Percentiles rank a stretch among this genome's conserved stretches.
These are phyloP conservation scores for Megastigmus dorsalis DNA, from an alignment of 2,888 invertebrate genomes.

Conservation along the genomic window DNA sequence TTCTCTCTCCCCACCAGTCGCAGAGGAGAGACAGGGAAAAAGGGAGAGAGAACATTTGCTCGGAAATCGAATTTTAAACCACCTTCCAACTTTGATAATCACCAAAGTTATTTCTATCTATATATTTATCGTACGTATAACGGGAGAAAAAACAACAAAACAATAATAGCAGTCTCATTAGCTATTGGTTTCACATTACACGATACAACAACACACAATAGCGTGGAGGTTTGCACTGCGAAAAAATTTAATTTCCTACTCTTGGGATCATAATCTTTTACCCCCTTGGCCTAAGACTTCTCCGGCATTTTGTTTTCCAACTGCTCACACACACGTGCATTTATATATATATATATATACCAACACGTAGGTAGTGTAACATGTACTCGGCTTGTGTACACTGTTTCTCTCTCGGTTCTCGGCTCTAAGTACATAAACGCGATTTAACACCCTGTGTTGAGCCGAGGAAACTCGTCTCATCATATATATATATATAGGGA, in stretches of 20 bases:
- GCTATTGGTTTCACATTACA: no score
- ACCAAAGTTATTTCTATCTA: no score
- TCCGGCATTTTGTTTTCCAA: conserved; percentile 10
- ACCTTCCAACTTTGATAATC: neutral
- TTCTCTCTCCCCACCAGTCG: neutral
- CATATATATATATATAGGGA: no score
- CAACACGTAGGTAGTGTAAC: no score
- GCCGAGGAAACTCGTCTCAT: conserved; percentile 7
- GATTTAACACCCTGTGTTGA: conserved; percentile 30
- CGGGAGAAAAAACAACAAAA: neutral
- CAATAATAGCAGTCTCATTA: no score
- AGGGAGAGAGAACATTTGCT: neutral
- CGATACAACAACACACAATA: no score
- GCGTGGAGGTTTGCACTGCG: no score
- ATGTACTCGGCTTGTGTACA: neutral
- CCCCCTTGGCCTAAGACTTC: neutral
- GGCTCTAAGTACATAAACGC: conserved; percentile 21
- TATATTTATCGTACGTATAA: no score
- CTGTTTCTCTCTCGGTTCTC: conserved; percentile 13
- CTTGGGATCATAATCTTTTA: conserved; percentile 7
- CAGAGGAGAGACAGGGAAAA: no score
- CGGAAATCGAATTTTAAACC: neutral
- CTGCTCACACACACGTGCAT: no score
- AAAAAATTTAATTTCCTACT: conserved; percentile 12
- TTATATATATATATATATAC: no score